Base-by-base conservation (phyloP, 2,888 invertebrate species). In the Microdon myrmicae region DNA sequence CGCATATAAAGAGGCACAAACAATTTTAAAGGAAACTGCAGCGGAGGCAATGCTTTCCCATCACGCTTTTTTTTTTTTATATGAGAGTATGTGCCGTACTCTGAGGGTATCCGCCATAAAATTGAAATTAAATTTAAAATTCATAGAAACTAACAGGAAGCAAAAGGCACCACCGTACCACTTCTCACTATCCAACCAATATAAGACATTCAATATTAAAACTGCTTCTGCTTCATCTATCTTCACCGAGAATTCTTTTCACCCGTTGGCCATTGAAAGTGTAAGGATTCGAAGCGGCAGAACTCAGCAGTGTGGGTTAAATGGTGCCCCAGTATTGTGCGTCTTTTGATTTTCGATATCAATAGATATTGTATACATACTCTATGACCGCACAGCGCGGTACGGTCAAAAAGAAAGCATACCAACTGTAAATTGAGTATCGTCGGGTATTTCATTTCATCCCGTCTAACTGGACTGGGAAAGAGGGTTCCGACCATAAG, bases 91-190 rank as follows among this genome's bases (percentile, higher is more conserved):
- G 8, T 14, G 16, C 22, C 16, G 20, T 20, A 41, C 34, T 41
- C 28, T 26, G 20, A 31, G 29, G 47, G 56, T 48, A 43, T 58
- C 43, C 43, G 44, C 64, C 47, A 59, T 59, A 48, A 66, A 59
- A 59, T 66, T 59, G 59, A 53, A 59, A 66, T 59, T 54, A 59
- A 59, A 66, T 66, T 66, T 66, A 59, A 66, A 66, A 66, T 66
- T 66, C 64, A 66, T 66, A 66, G 64, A 66, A 66, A 66, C 51
- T 54, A 59, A 48, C 43, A 34, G 59, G 47, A 53, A 48, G 39
- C 43, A 13, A 31, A 19, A 54, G 48, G 32, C 39, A 53, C 25
- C 45, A 38, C 41, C 13, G 19, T 31, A 17, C 39, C 20, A 35
- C 20, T 10, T 9, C 9, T 3, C 3, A 31, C 28, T 7, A 13